These are phyloP conservation scores for Tragelaphus buxtoni DNA, from an alignment of 2,113 vertebrate species.

Conservation along the genomic window DNA sequence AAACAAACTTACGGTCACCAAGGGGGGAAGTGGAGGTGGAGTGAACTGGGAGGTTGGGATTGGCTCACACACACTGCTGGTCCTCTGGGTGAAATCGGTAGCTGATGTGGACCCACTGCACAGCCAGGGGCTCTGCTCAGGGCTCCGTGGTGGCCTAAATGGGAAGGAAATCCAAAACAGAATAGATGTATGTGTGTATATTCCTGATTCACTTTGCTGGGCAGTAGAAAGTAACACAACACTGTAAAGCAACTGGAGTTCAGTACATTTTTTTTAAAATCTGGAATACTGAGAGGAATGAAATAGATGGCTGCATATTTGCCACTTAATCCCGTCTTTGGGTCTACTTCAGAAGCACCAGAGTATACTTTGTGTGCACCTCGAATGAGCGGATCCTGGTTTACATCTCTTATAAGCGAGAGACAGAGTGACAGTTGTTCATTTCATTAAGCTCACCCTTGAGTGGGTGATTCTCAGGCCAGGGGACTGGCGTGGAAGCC, in stretches of 20 bases:
- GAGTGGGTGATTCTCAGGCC: neutral
- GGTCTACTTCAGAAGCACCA: neutral
- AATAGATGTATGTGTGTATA: neutral
- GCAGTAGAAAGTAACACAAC: neutral
- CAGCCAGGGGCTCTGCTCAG: neutral
- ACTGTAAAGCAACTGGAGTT: neutral
- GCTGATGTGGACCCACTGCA: accelerated
- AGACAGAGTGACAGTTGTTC: neutral
- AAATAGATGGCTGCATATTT: neutral
- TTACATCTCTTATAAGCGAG: neutral
- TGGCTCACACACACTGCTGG: neutral
- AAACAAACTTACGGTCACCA: neutral
- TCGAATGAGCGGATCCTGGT: neutral
- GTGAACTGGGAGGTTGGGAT: neutral
- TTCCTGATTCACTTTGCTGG: neutral
- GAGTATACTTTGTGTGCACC: neutral
- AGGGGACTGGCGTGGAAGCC: neutral
- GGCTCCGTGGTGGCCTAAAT: neutral
- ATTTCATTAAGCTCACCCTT: neutral
- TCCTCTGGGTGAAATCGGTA: neutral
- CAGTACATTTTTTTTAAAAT: neutral
- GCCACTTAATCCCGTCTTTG: neutral
- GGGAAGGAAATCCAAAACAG: neutral
- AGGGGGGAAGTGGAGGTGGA: neutral
- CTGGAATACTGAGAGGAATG: neutral